phyloP scores from a whole-genome alignment of 1,140 invertebrate species.

The Ceratosolen solmsi region DNA sequence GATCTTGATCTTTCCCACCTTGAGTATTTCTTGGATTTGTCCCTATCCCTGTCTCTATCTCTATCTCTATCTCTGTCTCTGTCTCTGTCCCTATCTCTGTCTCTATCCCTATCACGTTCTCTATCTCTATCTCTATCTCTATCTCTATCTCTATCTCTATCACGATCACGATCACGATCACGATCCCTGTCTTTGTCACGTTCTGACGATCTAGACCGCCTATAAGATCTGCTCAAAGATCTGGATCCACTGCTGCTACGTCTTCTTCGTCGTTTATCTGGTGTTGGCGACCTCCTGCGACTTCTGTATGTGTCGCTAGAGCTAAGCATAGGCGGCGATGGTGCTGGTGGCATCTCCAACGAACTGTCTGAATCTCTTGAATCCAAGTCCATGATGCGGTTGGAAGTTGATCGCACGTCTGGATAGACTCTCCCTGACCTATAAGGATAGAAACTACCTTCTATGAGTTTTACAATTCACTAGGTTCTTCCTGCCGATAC shows the following conservation, averaged over 20 bases:
- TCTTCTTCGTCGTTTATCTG: constrained; percentile 63
- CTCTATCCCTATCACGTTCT: constrained; percentile 60
- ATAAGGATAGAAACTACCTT: constrained; percentile 75
- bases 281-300: constrained; percentile 64
- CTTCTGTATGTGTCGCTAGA: constrained; percentile 62
- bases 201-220: constrained; percentile 63
- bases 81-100: constrained; percentile 57
- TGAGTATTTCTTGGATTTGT: constrained; percentile 60
- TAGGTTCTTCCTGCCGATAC: constrained; percentile 60
- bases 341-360: constrained; percentile 65
- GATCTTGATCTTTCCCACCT: constrained; percentile 63
- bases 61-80: constrained; percentile 61
- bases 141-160: constrained; percentile 59
- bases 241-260: constrained; percentile 63
- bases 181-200: constrained; percentile 53
- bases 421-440: constrained; percentile 63
- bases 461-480: constrained; percentile 68
- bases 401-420: constrained; percentile 35
- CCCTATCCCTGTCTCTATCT: constrained; percentile 57
- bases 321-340: constrained; percentile 67
- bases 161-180: constrained; percentile 46
- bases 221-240: constrained; percentile 58
- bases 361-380: constrained; percentile 55
- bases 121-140: constrained; percentile 57
- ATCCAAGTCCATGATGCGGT: constrained; percentile 36